These are phyloP conservation scores for Megaceryle alcyon DNA, from an alignment of 2,797 vertebrate species.

Conservation along the genomic window DNA sequence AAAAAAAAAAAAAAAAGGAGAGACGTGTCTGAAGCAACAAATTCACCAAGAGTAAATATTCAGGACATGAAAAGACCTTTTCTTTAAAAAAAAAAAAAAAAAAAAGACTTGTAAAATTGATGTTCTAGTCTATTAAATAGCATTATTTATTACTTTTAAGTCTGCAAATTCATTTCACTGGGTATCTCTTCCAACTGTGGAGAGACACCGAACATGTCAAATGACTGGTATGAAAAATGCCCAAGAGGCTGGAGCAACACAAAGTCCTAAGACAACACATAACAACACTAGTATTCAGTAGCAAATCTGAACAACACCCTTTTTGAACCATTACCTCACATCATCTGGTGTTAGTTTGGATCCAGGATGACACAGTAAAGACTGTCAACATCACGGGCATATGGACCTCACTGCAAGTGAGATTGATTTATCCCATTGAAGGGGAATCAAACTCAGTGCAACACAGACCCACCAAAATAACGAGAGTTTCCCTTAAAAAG, in stretches of 20 bases:
- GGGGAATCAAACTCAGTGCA: not conserved
- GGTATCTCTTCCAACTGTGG: not conserved
- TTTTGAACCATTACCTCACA: too few relatives aligned
- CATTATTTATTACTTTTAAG: not conserved
- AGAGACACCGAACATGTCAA: not conserved
- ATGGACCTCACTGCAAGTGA: fast-evolving
- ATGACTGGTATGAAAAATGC: not conserved
- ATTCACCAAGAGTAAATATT: not conserved
- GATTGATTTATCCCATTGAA: not conserved
- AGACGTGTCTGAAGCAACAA: not conserved
- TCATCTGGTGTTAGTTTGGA: not conserved
- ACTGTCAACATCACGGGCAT: fast-evolving
- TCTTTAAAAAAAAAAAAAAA: not conserved
- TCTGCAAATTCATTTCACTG: not conserved
- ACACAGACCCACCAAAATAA: not conserved
- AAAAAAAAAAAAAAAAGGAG: not conserved
- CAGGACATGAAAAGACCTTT: not conserved
- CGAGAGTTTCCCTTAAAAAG: not conserved
- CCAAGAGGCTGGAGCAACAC: not conserved
- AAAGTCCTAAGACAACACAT: not conserved
- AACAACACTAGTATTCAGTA: not conserved
- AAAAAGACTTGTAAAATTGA: not conserved
- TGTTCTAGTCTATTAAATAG: not conserved
- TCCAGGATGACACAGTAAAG: not conserved
- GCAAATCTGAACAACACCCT: not conserved